Conservation (phyloP, 2,797 vertebrate genomes). For the Tragopan temminckii region DNA sequence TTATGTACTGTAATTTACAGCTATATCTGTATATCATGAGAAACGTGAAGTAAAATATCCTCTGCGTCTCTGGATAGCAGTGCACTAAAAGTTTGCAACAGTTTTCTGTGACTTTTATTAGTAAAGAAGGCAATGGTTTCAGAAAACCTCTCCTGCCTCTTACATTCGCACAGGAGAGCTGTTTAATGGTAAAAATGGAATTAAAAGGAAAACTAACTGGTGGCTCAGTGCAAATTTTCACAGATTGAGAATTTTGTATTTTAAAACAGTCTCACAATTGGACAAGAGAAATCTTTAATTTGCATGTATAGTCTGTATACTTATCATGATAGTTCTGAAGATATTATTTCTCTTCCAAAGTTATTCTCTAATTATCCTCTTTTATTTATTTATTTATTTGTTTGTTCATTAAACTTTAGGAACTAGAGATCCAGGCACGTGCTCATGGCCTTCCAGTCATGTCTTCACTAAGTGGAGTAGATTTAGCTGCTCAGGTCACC, state of each 20-base stretch:
- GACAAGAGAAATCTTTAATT: neutral
- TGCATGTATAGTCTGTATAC: rapidly evolving
- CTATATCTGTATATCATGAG: neutral
- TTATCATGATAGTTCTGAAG: neutral
- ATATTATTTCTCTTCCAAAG: neutral
- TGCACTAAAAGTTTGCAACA: neutral
- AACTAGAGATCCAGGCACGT: slow-evolving; percentile 96
- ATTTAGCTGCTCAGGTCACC: slow-evolving; percentile 88
- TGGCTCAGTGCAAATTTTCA: neutral
- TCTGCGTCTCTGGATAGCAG: neutral
- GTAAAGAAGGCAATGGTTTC: neutral
- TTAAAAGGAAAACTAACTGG: neutral
- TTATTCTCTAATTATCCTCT: neutral
- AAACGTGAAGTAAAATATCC: neutral
- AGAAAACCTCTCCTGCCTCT: neutral
- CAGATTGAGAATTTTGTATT: neutral
- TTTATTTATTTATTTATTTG: neutral
- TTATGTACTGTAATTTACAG: neutral
- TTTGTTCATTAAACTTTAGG: slow-evolving; percentile 89
- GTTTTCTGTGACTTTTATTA: neutral
- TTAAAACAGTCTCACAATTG: neutral
- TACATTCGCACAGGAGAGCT: neutral
- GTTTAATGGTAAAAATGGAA: neutral
- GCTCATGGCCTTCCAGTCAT: slow-evolving; percentile 92
- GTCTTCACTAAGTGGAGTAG: slow-evolving; percentile 83